A percentile compares a stretch with the other conserved stretches of the same genome.
phyloP scores from a whole-genome alignment of 1,140 invertebrate genomes.

The Brachionus rubens region DNA sequence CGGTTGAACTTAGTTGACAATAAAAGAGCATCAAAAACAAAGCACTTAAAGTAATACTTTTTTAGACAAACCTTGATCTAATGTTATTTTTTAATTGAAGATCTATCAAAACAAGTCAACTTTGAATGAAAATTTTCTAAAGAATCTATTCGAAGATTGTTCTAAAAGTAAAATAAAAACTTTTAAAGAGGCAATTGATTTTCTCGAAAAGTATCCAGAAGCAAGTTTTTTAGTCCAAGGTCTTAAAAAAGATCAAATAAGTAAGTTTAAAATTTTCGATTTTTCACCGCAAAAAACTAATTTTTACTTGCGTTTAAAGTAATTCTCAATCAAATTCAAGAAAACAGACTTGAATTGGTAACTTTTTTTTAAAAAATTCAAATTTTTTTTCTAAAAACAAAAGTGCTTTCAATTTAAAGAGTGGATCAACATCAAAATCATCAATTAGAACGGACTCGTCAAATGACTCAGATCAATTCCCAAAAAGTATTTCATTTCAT shows the following conservation, averaged over 20 bases:
- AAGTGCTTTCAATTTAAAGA: neutral
- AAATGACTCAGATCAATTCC: neutral
- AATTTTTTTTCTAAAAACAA: neutral
- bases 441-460: neutral
- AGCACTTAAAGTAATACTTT: no score
- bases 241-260: neutral
- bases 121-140: conserved; percentile 8
- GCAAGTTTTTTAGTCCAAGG: neutral
- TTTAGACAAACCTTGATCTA: no score
- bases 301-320: no score
- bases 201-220: neutral
- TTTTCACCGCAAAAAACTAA: no score
- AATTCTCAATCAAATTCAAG: no score
- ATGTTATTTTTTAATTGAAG: neutral
- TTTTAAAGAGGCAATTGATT: neutral
- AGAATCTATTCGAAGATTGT: neutral
- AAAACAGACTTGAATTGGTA: neutral
- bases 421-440: neutral
- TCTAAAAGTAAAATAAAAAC: neutral
- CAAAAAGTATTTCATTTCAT: neutral
- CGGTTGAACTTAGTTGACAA: no score
- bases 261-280: no score
- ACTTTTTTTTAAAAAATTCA: neutral
- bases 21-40: no score
- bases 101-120: neutral